Conservation (phyloP, 37 sponge, comb jelly and placozoan species). For the Oopsacas minuta region DNA sequence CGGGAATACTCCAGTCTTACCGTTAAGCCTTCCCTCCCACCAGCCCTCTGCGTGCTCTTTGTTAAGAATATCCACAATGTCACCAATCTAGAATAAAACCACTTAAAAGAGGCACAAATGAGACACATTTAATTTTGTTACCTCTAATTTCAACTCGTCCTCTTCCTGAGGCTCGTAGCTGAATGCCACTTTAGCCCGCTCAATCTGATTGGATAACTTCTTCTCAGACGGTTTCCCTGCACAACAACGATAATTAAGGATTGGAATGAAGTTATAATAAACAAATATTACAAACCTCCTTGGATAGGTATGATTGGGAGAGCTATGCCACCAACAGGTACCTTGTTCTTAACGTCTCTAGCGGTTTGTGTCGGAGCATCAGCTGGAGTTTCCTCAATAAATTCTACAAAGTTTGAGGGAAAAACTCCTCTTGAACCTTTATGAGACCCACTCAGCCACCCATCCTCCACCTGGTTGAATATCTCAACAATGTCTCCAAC, state of each 20-base stretch:
- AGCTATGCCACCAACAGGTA: not conserved
- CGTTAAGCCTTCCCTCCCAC: not conserved
- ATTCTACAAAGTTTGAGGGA: slow-evolving; percentile 6
- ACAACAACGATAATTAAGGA: not conserved
- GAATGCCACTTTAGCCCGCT: not conserved
- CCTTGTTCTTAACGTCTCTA: not conserved
- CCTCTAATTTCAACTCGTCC: not conserved
- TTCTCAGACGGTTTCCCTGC: not conserved
- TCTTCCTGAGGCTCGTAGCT: slow-evolving; percentile 13
- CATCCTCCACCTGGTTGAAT: not conserved
- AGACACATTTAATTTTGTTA: not conserved
- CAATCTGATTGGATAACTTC: not conserved
- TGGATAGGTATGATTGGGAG: not conserved
- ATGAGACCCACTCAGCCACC: not conserved
- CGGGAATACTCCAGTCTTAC: not conserved
- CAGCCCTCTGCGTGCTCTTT: slow-evolving; percentile 10
- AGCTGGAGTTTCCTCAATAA: not conserved
- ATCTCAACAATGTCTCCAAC: not conserved
- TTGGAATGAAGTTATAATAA: too few relatives aligned
- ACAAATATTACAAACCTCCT: slow-evolving; percentile 1
- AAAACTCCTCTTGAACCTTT: not conserved
- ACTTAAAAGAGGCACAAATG: not conserved
- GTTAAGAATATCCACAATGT: not conserved
- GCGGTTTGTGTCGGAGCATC: not conserved
- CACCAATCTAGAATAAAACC: not conserved